Percentiles rank a stretch among this genome's conserved stretches.
Evolutionary conservation across 2,797 vertebrate species (phyloP).

Genomic region (Dermochelys coriacea): DNA sequence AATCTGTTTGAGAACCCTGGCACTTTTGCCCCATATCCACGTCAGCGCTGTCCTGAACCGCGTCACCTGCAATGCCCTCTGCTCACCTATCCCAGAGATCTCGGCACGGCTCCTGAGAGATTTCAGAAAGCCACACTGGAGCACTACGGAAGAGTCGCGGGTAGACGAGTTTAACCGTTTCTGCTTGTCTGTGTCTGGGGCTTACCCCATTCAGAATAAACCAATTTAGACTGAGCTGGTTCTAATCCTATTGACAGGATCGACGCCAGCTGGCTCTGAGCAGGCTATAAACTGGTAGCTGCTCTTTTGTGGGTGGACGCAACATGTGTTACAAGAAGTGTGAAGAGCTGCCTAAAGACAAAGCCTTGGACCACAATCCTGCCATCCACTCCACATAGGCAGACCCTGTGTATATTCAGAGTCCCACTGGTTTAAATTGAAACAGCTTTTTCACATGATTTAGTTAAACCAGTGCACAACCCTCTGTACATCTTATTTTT

Average conservation of each 20-base stretch:
- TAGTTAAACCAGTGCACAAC: not conserved
- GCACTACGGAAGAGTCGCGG: not conserved
- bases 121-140: not conserved
- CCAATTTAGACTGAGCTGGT: not conserved
- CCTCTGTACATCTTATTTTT: not conserved
- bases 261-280: not conserved
- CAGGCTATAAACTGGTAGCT: not conserved
- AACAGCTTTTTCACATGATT: no score
- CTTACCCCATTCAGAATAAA: no score
- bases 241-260: not conserved
- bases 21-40: not conserved
- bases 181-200: not conserved
- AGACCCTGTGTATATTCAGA: no score
- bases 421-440: no score
- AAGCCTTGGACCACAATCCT: not conserved
- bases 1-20: no score
- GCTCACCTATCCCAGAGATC: not conserved
- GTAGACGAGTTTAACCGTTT: not conserved
- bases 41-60: not conserved
- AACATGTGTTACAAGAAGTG: not conserved
- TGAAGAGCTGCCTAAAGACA: not conserved
- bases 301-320: not conserved
- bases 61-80: not conserved
- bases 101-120: not conserved
- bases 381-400: not conserved